phyloP scores from a whole-genome alignment of 2,888 invertebrate species.

The Cyaniris semiargus region DNA sequence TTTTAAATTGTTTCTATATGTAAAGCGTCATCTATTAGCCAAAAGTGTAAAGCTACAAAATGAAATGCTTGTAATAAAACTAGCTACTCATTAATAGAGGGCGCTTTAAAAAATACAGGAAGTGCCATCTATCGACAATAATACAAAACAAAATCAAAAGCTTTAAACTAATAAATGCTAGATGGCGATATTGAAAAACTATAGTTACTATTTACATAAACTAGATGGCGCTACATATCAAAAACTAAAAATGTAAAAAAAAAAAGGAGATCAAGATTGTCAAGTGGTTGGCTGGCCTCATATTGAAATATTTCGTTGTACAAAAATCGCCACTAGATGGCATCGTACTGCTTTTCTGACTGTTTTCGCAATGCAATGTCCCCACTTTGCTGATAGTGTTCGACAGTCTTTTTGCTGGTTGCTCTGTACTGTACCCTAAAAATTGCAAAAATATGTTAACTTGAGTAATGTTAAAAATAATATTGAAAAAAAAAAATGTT shows the following conservation, averaged over 20 bases:
- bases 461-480: no score
- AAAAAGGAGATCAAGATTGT: no score
- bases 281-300: no score
- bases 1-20: not conserved
- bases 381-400: no score
- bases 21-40: not conserved
- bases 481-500: no score
- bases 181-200: not conserved
- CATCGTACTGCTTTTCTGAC: not conserved
- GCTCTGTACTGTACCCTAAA: not conserved
- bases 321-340: not conserved
- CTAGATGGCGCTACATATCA: not conserved
- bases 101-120: not conserved
- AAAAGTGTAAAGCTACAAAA: not conserved
- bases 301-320: not conserved
- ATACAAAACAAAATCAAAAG: not conserved
- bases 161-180: not conserved
- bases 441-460: not conserved
- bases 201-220: not conserved
- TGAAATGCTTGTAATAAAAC: slow-evolving; percentile 7
- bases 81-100: slow-evolving; percentile 34
- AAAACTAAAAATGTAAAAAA: not conserved
- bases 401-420: no score
- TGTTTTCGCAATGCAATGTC: not conserved
- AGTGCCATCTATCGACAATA: not conserved